Conservation (phyloP, 2,113 vertebrate species). For the Aythya baeri region DNA sequence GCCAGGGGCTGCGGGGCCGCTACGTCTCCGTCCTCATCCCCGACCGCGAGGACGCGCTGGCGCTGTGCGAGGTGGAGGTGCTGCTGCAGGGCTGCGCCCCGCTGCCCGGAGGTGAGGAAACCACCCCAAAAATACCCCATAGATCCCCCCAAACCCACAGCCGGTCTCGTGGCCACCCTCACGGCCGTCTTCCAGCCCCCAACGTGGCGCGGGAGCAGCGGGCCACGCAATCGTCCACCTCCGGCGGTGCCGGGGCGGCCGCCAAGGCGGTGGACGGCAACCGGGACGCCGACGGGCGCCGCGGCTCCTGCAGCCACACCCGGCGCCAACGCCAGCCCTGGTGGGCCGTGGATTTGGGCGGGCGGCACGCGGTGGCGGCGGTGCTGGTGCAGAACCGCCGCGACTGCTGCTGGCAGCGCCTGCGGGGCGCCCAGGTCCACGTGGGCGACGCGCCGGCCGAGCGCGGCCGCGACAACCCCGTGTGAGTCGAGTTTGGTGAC, state of each 20-base stretch:
- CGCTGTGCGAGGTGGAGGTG: too few species aligned
- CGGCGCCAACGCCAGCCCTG: background rate
- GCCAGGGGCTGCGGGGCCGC: background rate
- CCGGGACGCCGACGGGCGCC: background rate
- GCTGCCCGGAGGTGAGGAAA: too few species aligned
- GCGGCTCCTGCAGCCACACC: background rate
- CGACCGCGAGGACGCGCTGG: background rate
- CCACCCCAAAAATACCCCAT: too few species aligned
- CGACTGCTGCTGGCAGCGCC: background rate
- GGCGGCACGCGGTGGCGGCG: background rate
- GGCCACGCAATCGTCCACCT: background rate
- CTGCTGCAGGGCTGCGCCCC: too few species aligned
- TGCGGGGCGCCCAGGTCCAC: background rate
- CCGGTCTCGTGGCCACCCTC: too few species aligned
- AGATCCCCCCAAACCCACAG: too few species aligned
- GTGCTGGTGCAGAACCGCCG: background rate
- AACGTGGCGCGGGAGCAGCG: constrained; percentile 79
- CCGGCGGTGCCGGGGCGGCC: background rate
- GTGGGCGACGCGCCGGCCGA: background rate
- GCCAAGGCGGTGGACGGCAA: background rate
- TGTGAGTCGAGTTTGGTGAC: background rate
- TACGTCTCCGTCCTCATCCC: background rate
- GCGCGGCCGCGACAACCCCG: background rate
- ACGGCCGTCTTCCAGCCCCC: constrained; percentile 58
- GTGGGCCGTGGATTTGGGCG: background rate